A percentile compares a stretch with the other conserved stretches of the same genome.
Evolutionary conservation across 2,888 invertebrate genomes (phyloP).

Genomic region (Gymnoscelis rufifasciata): DNA sequence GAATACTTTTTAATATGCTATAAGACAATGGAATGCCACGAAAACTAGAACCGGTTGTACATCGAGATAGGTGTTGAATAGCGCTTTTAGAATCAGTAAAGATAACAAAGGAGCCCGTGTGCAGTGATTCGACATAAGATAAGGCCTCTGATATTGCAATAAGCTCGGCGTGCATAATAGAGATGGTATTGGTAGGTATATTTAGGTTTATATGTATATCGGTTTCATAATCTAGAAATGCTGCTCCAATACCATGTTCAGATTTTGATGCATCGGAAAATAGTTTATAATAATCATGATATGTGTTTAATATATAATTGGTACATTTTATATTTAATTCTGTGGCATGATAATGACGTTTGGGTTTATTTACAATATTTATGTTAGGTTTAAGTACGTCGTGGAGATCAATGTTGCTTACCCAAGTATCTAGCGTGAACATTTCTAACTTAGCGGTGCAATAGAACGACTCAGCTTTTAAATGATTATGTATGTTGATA

Average conservation of each 20-base stretch:
- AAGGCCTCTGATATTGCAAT: slow-evolving; percentile 3
- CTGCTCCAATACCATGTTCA: too few relatives aligned
- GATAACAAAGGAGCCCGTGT: background rate
- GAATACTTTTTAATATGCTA: slow-evolving; percentile 4
- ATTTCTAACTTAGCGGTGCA: background rate
- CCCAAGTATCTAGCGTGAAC: slow-evolving; percentile 1
- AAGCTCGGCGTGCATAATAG: slow-evolving; percentile 2
- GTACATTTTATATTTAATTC: background rate
- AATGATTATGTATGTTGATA: too few relatives aligned
- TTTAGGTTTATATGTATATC: background rate
- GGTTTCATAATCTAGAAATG: background rate
- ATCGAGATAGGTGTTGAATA: background rate
- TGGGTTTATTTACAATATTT: background rate
- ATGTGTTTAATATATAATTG: background rate
- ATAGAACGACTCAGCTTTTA: background rate
- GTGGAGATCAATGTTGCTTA: background rate
- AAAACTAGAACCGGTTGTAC: background rate
- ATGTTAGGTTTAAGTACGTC: slow-evolving; percentile 1
- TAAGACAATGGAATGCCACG: slow-evolving; percentile 6
- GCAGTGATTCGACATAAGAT: slow-evolving; percentile 1
- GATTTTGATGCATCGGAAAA: background rate
- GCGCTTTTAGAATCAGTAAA: slow-evolving; percentile 2
- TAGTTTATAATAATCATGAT: background rate
- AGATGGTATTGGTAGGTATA: background rate
- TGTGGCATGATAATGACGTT: background rate